Percentiles rank a stretch among this genome's conserved stretches.
These are phyloP conservation scores for Magallana nippona DNA, from an alignment of 2,888 invertebrate genomes.

Conservation along the genomic window DNA sequence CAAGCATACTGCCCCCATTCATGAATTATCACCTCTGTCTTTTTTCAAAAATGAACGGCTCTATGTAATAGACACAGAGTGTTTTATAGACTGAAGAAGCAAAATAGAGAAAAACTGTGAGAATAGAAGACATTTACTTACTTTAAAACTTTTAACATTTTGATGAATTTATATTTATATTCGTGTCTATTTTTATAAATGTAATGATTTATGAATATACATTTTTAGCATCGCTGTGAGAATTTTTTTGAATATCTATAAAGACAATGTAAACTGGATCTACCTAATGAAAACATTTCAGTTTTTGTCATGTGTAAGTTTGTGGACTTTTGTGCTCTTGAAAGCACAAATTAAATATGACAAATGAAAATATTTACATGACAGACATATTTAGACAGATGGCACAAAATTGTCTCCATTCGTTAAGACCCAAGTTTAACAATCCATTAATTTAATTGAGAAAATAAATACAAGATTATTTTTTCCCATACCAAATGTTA, in stretches of 20 bases:
- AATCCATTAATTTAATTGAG: background rate
- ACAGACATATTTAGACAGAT: slow-evolving; percentile 7
- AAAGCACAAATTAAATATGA: background rate
- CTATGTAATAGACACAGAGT: background rate
- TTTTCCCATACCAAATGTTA: background rate
- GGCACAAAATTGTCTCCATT: background rate
- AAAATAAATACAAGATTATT: slow-evolving; percentile 1
- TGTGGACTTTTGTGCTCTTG: too few species aligned
- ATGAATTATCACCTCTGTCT: slow-evolving; percentile 9
- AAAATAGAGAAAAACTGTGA: background rate
- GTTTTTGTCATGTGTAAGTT: too few species aligned
- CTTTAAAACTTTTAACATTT: too few species aligned
- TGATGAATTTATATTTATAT: too few species aligned
- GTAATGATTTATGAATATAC: too few species aligned
- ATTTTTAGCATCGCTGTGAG: too few species aligned
- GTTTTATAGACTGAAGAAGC: background rate
- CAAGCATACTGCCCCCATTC: background rate
- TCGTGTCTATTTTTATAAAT: too few species aligned
- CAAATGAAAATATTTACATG: background rate
- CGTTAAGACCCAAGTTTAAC: background rate
- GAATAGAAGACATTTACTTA: too few species aligned
- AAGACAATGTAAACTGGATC: too few species aligned
- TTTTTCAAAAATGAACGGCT: background rate
- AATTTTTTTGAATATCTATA: too few species aligned
- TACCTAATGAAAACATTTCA: too few species aligned